Evolutionary conservation across 1,140 invertebrate species (phyloP).

Genomic region (Lycorma delicatula): DNA sequence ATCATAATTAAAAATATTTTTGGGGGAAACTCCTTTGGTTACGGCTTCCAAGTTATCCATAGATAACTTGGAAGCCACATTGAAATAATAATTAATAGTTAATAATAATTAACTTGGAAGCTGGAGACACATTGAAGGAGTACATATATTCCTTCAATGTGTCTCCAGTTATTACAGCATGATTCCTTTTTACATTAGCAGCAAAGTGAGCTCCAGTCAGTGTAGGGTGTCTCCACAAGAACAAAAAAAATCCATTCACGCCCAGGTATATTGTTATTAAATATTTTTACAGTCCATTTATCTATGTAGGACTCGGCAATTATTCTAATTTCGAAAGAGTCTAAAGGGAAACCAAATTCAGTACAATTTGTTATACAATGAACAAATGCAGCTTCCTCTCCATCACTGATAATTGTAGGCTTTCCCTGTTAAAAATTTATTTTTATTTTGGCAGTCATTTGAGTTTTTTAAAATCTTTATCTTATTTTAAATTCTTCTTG

Average conservation of each 20-base stretch:
- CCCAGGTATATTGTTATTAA: constrained; percentile 32
- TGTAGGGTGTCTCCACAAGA: constrained; percentile 24
- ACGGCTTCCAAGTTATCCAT: constrained; percentile 27
- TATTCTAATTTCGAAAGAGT: constrained; percentile 4
- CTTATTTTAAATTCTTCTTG: constrained; percentile 18
- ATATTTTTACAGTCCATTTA: constrained; percentile 14
- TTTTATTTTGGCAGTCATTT: background rate
- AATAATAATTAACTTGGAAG: background rate
- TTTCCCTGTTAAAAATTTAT: background rate
- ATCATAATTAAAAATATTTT: constrained; percentile 39
- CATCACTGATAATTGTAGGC: background rate
- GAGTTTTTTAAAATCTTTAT: constrained; percentile 2
- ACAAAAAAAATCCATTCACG: constrained; percentile 28
- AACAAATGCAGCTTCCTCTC: background rate
- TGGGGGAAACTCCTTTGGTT: constrained; percentile 30
- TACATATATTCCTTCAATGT: constrained; percentile 29
- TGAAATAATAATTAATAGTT: background rate
- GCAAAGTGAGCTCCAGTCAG: constrained; percentile 23
- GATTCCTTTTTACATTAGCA: constrained; percentile 31
- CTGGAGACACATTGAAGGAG: background rate
- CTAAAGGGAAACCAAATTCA: constrained; percentile 8
- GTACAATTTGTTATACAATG: background rate
- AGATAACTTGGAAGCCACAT: no score
- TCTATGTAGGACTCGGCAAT: constrained; percentile 3
- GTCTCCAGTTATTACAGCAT: constrained; percentile 19